Base-by-base conservation (phyloP, 2,888 invertebrate species). In the Elmis aenea region DNA sequence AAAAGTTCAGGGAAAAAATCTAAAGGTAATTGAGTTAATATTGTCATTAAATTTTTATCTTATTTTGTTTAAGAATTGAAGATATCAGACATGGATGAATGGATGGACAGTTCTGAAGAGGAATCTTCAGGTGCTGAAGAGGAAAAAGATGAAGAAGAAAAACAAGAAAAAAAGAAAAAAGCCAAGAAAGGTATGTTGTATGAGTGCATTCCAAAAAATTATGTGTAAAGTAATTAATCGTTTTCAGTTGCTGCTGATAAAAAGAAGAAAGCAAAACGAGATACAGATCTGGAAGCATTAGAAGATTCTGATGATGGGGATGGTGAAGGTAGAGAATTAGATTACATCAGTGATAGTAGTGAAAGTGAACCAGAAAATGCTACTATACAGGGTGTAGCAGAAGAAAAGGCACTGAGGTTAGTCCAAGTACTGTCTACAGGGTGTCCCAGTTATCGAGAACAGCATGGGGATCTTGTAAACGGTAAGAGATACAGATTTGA, bases 261-360 rank as follows among this genome's bases (percentile, higher is more conserved):
- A 10, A 74, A 76, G 32, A 78, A 78, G 45, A 89, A 87, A 58
- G 86, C 87, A 57, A 85, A 87, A 69, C 81, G 82, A 35, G 84
- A 83, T 45, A 83, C 86, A 0, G 85, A 92, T 44, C 84, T 87
- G 50, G 94, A 95, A 61, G 94, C 93, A 0, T 79, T 87, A 34
- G 95, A 96, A 63, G 96, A 97, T 59, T 94, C 94, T 48, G 96
- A 96, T 65, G 95, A 96, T 63, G 95, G 94, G 0, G 95, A 97
- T 63, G 93, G 90, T 57, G 96, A 96, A 69, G 95, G 95, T 0
- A 69, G 89, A 32, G 96, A 97, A 71, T 77, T 84, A 50, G 96
- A 96, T 67, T 96, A 96, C 59, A 94, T 95, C 75, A 8, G 88
- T 82, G 67, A 83, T 77, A 55, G 88, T 81, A 63, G 76, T 71